Evolutionary conservation across 2,888 invertebrate species (phyloP).

Genomic region (Pilophorus perplexus): DNA sequence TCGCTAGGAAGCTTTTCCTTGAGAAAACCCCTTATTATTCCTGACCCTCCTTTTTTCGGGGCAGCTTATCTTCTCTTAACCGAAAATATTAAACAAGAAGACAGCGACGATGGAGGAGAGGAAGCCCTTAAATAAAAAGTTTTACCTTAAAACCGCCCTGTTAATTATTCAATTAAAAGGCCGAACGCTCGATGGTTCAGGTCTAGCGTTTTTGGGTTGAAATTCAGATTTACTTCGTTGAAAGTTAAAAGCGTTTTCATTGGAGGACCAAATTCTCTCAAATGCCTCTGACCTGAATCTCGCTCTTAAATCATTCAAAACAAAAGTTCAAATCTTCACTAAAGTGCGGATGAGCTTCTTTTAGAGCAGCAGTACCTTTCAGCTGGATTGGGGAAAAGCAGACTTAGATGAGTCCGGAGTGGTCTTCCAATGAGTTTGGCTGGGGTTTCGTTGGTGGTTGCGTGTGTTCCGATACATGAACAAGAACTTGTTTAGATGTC

Average conservation of each 20-base stretch:
- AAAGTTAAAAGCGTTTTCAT: slow-evolving; percentile 2
- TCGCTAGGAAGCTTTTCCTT: slow-evolving; percentile 4
- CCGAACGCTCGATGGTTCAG: background rate
- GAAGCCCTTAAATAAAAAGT: slow-evolving; percentile 18
- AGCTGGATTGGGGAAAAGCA: no score
- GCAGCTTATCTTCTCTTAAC: slow-evolving; percentile 22
- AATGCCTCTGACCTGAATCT: slow-evolving; percentile 10
- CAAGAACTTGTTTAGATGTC: no score
- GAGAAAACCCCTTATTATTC: slow-evolving; percentile 25
- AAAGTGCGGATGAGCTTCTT: no score
- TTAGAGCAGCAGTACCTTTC: no score
- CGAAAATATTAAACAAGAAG: slow-evolving; percentile 32
- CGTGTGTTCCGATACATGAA: no score
- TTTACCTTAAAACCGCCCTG: slow-evolving; percentile 18
- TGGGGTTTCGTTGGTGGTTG: no score
- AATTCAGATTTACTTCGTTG: slow-evolving; percentile 21
- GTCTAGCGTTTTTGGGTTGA: background rate
- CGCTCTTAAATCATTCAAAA: slow-evolving; percentile 24
- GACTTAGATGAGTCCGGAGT: no score
- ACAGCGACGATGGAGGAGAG: slow-evolving; percentile 5
- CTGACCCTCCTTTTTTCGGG: slow-evolving; percentile 15
- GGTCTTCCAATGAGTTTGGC: no score
- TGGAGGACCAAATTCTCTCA: background rate
- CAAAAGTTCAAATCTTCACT: slow-evolving; percentile 6
- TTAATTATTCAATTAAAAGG: slow-evolving; percentile 29